Evolutionary conservation across 2,797 vertebrate genomes (phyloP).

Genomic region (Carcharodon carcharias): DNA sequence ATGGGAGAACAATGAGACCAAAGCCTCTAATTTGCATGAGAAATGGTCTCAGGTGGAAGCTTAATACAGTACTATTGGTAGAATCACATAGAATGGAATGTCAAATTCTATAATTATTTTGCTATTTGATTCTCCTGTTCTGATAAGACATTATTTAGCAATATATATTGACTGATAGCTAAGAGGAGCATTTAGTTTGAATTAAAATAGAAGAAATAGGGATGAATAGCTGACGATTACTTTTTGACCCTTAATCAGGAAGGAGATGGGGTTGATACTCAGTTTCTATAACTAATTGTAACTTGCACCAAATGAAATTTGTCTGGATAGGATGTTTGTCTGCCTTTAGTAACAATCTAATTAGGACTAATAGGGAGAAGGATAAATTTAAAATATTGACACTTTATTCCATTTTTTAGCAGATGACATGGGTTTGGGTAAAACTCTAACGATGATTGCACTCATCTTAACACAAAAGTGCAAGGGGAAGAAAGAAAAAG

Average conservation of each 20-base stretch:
- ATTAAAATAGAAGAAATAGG: background rate
- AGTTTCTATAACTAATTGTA: background rate
- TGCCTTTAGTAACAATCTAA: background rate
- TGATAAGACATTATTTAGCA: background rate
- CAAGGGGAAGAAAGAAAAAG: conserved; percentile 50
- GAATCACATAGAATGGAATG: background rate
- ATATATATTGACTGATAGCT: background rate
- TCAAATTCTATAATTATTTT: background rate
- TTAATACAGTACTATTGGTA: background rate
- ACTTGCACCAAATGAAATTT: background rate
- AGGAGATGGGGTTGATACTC: background rate
- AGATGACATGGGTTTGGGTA: conserved; percentile 96
- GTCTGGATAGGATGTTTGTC: background rate
- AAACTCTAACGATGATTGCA: conserved; percentile 88
- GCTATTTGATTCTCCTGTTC: background rate
- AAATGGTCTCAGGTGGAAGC: background rate
- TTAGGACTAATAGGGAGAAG: background rate
- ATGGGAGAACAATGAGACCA: background rate
- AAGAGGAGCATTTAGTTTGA: background rate
- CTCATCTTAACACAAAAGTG: conserved; percentile 74
- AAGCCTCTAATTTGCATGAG: background rate
- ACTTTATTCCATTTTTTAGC: conserved; percentile 56
- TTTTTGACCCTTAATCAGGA: background rate
- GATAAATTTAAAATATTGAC: background rate
- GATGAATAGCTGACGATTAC: background rate